Percentiles rank a stretch among this genome's conserved stretches.
Conservation (phyloP, 2,797 vertebrate genomes). For the Mormyrus hasselquistii region DNA sequence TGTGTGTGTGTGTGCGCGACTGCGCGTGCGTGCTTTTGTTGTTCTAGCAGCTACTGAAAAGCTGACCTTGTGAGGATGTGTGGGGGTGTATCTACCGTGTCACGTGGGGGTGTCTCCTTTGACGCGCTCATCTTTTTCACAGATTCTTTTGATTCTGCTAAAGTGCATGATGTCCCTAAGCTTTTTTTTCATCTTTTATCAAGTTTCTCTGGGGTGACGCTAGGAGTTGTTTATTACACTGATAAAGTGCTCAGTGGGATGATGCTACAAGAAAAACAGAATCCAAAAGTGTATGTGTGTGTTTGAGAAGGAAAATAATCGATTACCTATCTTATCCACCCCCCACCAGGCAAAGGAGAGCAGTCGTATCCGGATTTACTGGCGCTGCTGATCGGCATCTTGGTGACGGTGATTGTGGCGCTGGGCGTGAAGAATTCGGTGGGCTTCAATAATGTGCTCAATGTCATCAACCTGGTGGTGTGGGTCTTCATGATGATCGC, state of each 20-base stretch:
- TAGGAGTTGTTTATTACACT: neutral
- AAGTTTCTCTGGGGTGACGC: neutral
- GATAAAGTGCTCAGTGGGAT: neutral
- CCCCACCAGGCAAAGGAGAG: slow-evolving; percentile 78
- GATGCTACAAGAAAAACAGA: neutral
- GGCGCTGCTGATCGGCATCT: slow-evolving; percentile 77
- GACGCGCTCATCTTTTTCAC: neutral
- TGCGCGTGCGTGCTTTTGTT: neutral
- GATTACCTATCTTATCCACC: neutral
- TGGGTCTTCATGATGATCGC: slow-evolving; percentile 91
- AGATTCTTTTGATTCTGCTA: neutral
- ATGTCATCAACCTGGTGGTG: slow-evolving; percentile 80
- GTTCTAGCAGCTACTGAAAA: neutral
- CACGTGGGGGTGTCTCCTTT: neutral
- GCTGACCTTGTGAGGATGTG: neutral
- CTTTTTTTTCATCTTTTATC: neutral
- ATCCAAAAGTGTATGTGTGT: neutral
- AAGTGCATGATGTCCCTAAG: neutral
- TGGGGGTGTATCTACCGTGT: neutral
- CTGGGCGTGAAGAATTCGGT: slow-evolving; percentile 89
- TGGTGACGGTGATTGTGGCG: slow-evolving; percentile 79
- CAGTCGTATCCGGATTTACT: slow-evolving; percentile 88
- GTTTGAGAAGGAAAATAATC: neutral
- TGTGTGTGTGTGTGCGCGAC: neutral
- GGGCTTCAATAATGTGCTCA: slow-evolving; percentile 88